Evolutionary conservation across 2,113 vertebrate genomes (phyloP), one percentile per base, ranked within the genome.

Genomic region (Odocoileus hemionus): DNA sequence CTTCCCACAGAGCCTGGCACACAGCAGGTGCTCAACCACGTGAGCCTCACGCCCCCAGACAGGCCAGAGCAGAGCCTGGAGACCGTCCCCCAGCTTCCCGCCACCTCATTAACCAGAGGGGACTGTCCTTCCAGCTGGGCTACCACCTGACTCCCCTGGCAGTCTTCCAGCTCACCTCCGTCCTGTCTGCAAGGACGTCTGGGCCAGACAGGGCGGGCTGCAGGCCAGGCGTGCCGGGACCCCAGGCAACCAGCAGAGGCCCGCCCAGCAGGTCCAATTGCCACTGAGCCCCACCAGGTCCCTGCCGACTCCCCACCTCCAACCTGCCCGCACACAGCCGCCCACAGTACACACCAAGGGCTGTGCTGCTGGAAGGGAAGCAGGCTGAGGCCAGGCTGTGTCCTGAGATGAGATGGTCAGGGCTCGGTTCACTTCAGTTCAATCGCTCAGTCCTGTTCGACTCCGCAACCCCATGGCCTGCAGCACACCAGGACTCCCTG

Each of bases 181-280:
- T 95, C 76, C 93, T 86, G 67, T 96, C 60, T 92, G 92, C 90
- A 97, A 97, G 95, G 97, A 97, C 79, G 93, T 95, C 94, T 89
- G 70, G 83, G 67, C 45, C 8, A n/a, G 79, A n/a, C 80, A 4
- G 26, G 45, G 83, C 39, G 54, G 79, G 67, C 94, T 54, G 36
- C 55, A 95, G 67, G 91, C 45, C 87, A 94, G 92, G 28, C 36
- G 14, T 17, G 3, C 61, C 39, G 47, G 76, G 95, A 94, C 83
- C 87, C 74, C 12, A 84, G 52, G 17, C 87, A 94, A 92, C n/a
- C 50, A 64, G 80, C 74, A 76, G 33, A 96, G 23, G 64, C 79
- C 82, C 17, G 64, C 17, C n/a, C n/a, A 47, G 90, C 79, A 83
- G 92, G 58, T 23, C 30, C 21, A 78, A 57, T 39, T 36, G 90